These are phyloP conservation scores for Nebria brevicollis DNA, from an alignment of 2,888 invertebrate genomes.

Conservation along the genomic window DNA sequence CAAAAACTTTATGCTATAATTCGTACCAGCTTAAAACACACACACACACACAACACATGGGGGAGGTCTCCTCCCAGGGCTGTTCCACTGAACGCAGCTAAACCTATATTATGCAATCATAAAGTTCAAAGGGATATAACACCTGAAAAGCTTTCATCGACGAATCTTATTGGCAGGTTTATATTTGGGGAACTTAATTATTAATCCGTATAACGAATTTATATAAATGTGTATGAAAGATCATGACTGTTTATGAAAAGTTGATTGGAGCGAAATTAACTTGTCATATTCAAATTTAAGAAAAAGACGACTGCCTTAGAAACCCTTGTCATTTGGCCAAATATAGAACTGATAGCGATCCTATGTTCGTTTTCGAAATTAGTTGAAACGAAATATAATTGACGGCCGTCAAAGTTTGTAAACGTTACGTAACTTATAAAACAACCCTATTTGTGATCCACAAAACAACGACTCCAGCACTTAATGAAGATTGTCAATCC, in stretches of 20 bases:
- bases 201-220: too few relatives aligned
- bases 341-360: background rate
- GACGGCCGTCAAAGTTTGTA: background rate
- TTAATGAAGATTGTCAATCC: too few relatives aligned
- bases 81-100: slow-evolving; percentile 23
- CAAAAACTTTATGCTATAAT: slow-evolving; percentile 38
- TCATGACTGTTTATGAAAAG: too few relatives aligned
- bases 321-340: too few relatives aligned
- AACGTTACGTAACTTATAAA: background rate
- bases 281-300: too few relatives aligned
- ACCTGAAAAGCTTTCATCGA: background rate
- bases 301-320: too few relatives aligned
- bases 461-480: background rate
- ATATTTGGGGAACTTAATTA: too few relatives aligned
- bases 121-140: slow-evolving; percentile 27
- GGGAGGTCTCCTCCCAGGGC: background rate
- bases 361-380: background rate
- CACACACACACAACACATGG: slow-evolving; percentile 1
- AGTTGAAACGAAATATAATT: background rate
- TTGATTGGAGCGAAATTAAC: too few relatives aligned
- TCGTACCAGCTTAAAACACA: slow-evolving; percentile 22
- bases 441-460: background rate
- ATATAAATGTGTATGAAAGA: too few relatives aligned
- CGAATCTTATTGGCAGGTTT: background rate
- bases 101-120: slow-evolving; percentile 30